Base-by-base conservation (phyloP, 2,113 vertebrate genomes). In the Scomber scombrus region DNA sequence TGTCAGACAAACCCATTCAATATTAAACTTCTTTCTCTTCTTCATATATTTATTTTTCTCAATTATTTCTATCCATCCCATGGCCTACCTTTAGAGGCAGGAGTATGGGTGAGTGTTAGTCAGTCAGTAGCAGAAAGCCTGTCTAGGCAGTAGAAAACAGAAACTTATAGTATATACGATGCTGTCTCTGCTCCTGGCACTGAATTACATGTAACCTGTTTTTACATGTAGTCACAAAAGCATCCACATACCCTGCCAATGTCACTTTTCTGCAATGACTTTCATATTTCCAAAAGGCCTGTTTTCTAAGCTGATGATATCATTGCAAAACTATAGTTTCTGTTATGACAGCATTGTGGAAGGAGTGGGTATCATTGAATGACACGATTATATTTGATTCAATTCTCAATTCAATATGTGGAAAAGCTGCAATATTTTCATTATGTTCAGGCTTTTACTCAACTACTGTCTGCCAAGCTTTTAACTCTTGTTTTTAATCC, bases 131-230 rank as follows among this genome's bases (percentile, higher is more conserved):
- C 71, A 82, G 19, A 56, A 15, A 71, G 72, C 40, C 57, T 71
- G 40, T 18, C 64, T 26, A 82, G 55, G 84, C 81, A 79, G 40
- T 3, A 61, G 65, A 82, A 80, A 75, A 85, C 23, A 74, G 67
- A 58, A 43, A 77, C 31, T 51, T 62, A 47, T 55, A 70, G 19
- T 47, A 54, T 73, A 55, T 19, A 81, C 62, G 31, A 51, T 52
- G 18, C 34, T 70, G 74, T 47, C 12, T 19, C 54, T 10, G 34
- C 19, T 56, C 21, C 54, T 85, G 70, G 61, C 74, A 80, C 31
- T 21, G 63, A 78, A 47, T 8, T 23, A n/a, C 16, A 45, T 71
- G 60, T 55, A 40, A 18, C 70, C n/a, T 23, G 40, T 5, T 16
- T 10, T 50, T 13, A 56, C 7, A 54, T 6, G 46, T 23, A 29